Percentiles rank a stretch among this genome's conserved stretches.
phyloP scores from a whole-genome alignment of 1,140 invertebrate genomes.

The Gonatopus flavifemur region DNA sequence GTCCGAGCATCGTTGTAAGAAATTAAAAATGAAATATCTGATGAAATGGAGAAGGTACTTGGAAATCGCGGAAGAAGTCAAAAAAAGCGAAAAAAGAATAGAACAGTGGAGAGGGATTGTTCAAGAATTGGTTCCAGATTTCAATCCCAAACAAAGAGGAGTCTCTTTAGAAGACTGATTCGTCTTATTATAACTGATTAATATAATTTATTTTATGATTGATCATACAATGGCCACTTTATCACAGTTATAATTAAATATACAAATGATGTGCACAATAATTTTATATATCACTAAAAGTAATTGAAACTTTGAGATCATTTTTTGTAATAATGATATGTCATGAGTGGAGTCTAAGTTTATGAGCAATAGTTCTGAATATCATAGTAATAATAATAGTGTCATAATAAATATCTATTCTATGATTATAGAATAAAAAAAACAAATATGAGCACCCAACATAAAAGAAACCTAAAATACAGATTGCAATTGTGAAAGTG shows the following conservation, averaged over 20 bases:
- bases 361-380: slow-evolving; percentile 3
- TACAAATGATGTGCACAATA: slow-evolving; percentile 24
- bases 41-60: slow-evolving; percentile 41
- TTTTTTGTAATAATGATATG: slow-evolving; percentile 7
- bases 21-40: slow-evolving; percentile 35
- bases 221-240: slow-evolving; percentile 36
- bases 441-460: slow-evolving; percentile 1
- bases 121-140: slow-evolving; percentile 46
- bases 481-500: slow-evolving; percentile 2
- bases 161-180: slow-evolving; percentile 41
- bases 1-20: slow-evolving; percentile 21
- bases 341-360: neutral
- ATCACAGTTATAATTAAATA: slow-evolving; percentile 51
- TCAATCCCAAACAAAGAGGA: slow-evolving; percentile 41
- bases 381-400: no score
- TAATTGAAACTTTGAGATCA: slow-evolving; percentile 4
- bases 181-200: slow-evolving; percentile 9
- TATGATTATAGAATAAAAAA: neutral
- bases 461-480: slow-evolving; percentile 5
- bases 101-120: slow-evolving; percentile 45
- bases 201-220: slow-evolving; percentile 27
- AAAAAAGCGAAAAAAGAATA: slow-evolving; percentile 43
- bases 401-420: neutral
- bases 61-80: slow-evolving; percentile 35
- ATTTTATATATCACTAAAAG: slow-evolving; percentile 16